Conservation (phyloP, 2,113 vertebrate species). For the Ameiurus melas region DNA sequence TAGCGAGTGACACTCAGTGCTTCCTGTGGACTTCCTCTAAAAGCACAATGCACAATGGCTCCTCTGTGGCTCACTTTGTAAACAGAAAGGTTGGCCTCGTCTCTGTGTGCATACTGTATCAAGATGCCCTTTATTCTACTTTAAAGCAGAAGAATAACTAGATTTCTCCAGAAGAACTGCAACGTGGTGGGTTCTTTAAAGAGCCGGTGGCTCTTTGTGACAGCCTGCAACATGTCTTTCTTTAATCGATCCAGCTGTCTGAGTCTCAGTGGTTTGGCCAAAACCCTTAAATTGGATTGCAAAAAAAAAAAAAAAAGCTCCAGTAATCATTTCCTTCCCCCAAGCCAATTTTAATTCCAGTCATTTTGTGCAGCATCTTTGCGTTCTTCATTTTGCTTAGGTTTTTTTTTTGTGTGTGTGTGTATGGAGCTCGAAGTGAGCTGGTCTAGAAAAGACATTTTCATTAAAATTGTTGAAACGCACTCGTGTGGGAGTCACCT, state of each 20-base stretch:
- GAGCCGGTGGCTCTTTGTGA: neutral
- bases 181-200: neutral
- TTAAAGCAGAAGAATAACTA: neutral
- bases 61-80: neutral
- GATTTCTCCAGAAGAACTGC: neutral
- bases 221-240: neutral
- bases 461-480: neutral
- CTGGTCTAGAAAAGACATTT: neutral
- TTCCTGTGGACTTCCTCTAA: neutral
- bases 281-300: neutral
- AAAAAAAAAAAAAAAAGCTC: neutral
- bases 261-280: neutral
- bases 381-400: neutral
- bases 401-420: neutral
- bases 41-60: slow-evolving; percentile 3
- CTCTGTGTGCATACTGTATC: neutral
- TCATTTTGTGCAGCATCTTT: neutral
- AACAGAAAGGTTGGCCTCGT: neutral
- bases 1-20: neutral
- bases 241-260: neutral
- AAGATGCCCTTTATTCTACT: neutral
- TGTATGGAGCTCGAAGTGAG: neutral
- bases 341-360: neutral
- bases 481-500: neutral
- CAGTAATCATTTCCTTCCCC: neutral